phyloP scores from a whole-genome alignment of 2,113 vertebrate species.

The Lepus americanus region DNA sequence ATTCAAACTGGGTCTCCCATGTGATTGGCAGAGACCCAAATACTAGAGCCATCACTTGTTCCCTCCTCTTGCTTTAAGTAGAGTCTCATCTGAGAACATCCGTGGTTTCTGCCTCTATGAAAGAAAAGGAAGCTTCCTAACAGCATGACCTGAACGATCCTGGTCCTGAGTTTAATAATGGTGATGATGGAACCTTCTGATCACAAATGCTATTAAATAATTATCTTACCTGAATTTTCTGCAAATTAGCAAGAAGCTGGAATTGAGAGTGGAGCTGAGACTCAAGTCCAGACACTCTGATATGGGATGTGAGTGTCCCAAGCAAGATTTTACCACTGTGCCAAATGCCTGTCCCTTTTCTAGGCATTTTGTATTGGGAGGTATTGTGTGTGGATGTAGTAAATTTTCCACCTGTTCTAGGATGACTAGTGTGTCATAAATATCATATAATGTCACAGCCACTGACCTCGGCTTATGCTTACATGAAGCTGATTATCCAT shows the following conservation, averaged over 20 bases:
- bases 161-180: not conserved
- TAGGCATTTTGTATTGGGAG: constrained; percentile 29
- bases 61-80: too few relatives aligned
- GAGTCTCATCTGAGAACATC: too few relatives aligned
- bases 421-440: not conserved
- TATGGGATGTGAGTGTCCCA: too few relatives aligned
- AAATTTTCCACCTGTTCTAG: not conserved
- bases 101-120: too few relatives aligned
- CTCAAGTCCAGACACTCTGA: too few relatives aligned
- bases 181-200: not conserved
- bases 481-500: not conserved
- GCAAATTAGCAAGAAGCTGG: too few relatives aligned
- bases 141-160: not conserved
- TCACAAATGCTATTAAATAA: not conserved
- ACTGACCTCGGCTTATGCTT: not conserved
- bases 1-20: too few relatives aligned
- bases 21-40: too few relatives aligned
- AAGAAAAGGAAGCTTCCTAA: not conserved
- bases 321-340: too few relatives aligned
- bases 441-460: not conserved
- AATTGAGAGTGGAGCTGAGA: too few relatives aligned
- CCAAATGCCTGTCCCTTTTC: not conserved
- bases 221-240: not conserved
- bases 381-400: not conserved
- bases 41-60: too few relatives aligned